Base-by-base conservation (phyloP, 2,888 invertebrate species). In the Archaeoteleia sp. region DNA sequence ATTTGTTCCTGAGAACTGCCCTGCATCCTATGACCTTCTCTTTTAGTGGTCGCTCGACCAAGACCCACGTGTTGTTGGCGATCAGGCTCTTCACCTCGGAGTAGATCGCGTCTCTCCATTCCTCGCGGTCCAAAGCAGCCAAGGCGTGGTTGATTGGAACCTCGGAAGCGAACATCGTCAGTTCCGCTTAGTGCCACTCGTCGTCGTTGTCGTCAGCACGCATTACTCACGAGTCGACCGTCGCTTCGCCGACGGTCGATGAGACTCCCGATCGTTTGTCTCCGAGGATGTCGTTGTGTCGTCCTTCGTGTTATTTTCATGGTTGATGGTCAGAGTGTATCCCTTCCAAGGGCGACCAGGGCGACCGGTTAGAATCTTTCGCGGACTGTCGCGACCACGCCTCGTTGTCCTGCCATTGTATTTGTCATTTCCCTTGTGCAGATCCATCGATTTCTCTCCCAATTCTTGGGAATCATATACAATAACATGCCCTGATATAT, bases 1-100 rank as follows among this genome's bases (percentile, higher is more conserved):
- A 42, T 42, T 67, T 67, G 35, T 61, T 61, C 0, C 51, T 29
- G 0, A 70, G 34, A 0, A 65, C 46, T 1, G 29, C 43, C 30
- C 67, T n/a, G 14, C 61, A 61, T 1, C 42, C 35, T 8, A 67
- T 67, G 1, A 57, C 32, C 10, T 60, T 61, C 2, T 7, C 9
- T n/a, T n/a, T n/a, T n/a, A n/a, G n/a, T n/a, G n/a, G 10, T 37
- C 10, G 2, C 2, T 13, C 2, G 45, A 45, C 32, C 3, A 65
- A n/a, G 0, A 37, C 30, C 45, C 43, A 65, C 5, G 51, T 65
- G 25, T 45, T 32, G 20, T 57, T 65, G 6, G 30, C 0, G 4
- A 55, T 13, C 6, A 60, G 15, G 8, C 51, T 25, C 10, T 51
- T 43, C 0, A 45, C 8, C 10, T 60, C 51, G 0, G 20, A 25